phyloP scores from a whole-genome alignment of 2,888 invertebrate genomes.

The Polietes domitor region DNA sequence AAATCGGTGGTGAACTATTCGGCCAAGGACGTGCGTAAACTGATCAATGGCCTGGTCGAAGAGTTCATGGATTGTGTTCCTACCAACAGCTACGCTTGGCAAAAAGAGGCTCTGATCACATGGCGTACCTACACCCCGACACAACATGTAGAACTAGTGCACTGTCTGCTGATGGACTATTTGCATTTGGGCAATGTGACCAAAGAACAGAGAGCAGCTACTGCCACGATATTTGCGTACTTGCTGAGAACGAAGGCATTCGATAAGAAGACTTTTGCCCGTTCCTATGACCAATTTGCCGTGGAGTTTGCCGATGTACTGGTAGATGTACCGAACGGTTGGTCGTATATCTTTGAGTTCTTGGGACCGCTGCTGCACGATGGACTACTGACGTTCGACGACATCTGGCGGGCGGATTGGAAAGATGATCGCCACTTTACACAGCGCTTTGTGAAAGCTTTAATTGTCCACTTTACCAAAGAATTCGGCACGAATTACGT shows the following conservation, averaged over 20 bases:
- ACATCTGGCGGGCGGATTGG: conserved; percentile 76
- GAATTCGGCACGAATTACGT: conserved; percentile 77
- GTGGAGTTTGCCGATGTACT: conserved; percentile 74
- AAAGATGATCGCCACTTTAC: conserved; percentile 67
- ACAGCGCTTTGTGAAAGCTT: conserved; percentile 74
- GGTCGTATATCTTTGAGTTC: conserved; percentile 77
- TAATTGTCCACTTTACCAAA: conserved; percentile 75
- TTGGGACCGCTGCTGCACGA: conserved; percentile 76
- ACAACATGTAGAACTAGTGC: conserved; percentile 72
- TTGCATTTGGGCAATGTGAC: conserved; percentile 72
- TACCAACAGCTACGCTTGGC: conserved; percentile 69
- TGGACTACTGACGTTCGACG: conserved; percentile 71
- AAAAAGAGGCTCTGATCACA: conserved; percentile 68
- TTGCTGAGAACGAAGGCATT: conserved; percentile 71
- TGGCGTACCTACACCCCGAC: conserved; percentile 71
- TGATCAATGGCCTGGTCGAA: conserved; percentile 73
- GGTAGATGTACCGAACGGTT: conserved; percentile 77
- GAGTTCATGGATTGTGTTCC: conserved; percentile 69
- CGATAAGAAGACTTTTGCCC: conserved; percentile 69
- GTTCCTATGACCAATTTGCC: conserved; percentile 73
- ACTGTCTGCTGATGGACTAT: conserved; percentile 74
- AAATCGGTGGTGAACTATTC: conserved; percentile 40
- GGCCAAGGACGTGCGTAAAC: conserved; percentile 71
- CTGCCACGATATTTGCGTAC: conserved; percentile 72
- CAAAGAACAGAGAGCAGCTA: conserved; percentile 72